Conservation (phyloP, 1,140 invertebrate genomes). For the Tetramorium simillimum region DNA sequence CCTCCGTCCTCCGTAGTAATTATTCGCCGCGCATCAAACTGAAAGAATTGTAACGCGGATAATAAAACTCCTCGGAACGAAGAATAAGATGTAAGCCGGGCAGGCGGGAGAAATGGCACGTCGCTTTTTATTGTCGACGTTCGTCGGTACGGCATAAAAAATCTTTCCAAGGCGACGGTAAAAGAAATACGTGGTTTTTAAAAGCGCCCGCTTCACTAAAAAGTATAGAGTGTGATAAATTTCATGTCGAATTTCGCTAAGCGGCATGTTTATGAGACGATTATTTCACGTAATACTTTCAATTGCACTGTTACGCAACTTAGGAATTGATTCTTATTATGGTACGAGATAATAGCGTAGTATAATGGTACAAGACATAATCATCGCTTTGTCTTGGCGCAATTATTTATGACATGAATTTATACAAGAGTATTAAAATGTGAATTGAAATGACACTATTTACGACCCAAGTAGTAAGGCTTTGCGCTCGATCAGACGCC, state of each 20-base stretch:
- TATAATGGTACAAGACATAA: background rate
- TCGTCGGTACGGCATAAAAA: constrained; percentile 30
- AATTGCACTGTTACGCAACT: background rate
- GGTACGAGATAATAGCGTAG: background rate
- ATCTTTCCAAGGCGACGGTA: background rate
- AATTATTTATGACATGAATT: constrained; percentile 5
- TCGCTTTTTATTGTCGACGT: constrained; percentile 50
- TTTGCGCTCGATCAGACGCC: constrained; percentile 29
- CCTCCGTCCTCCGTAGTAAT: constrained; percentile 13
- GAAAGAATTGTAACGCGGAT: constrained; percentile 47
- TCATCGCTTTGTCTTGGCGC: background rate
- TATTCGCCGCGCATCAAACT: constrained; percentile 51
- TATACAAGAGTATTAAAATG: constrained; percentile 26
- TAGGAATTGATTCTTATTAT: background rate
- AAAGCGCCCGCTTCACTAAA: background rate
- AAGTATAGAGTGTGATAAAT: background rate
- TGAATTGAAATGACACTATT: constrained; percentile 34
- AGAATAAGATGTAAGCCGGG: constrained; percentile 37
- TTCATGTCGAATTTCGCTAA: background rate
- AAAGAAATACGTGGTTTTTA: constrained; percentile 17
- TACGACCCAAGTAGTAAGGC: constrained; percentile 19
- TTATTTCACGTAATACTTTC: background rate
- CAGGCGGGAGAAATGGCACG: constrained; percentile 31
- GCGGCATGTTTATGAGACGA: background rate
- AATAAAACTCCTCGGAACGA: constrained; percentile 33